These are phyloP conservation scores for Piezodorus guildinii DNA, from an alignment of 1,140 invertebrate species.

Conservation along the genomic window DNA sequence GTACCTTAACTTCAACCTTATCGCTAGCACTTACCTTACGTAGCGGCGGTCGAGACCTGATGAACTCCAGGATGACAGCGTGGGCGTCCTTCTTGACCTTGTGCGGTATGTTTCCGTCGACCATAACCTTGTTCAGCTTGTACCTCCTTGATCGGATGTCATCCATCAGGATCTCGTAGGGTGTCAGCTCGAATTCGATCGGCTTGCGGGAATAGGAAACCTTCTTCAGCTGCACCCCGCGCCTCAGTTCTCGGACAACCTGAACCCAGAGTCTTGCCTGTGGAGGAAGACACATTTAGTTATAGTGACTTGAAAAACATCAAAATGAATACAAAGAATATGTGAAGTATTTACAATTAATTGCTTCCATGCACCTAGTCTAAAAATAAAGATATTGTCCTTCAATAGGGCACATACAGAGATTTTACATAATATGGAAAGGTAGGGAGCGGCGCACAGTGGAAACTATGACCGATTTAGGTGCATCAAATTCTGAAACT, in stretches of 20 bases:
- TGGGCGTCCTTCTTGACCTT: constrained; percentile 87
- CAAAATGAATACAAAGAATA: too few species aligned
- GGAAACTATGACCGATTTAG: too few species aligned
- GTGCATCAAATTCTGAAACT: too few species aligned
- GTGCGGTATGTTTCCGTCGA: constrained; percentile 69
- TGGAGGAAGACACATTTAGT: constrained; percentile 23
- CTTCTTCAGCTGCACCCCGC: constrained; percentile 87
- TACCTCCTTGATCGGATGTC: constrained; percentile 83
- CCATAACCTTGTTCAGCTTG: constrained; percentile 65
- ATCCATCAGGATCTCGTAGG: constrained; percentile 94
- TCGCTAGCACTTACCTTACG: constrained; percentile 61
- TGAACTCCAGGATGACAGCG: constrained; percentile 90
- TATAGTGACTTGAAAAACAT: too few species aligned
- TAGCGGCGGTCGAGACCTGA: constrained; percentile 83
- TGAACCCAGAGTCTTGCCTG: constrained; percentile 94
- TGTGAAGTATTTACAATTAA: too few species aligned
- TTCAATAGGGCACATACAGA: too few species aligned
- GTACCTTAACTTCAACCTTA: too few species aligned
- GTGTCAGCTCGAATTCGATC: constrained; percentile 88
- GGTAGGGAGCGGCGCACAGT: too few species aligned
- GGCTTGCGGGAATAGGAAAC: constrained; percentile 56
- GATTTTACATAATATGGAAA: too few species aligned
- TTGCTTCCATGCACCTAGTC: too few species aligned
- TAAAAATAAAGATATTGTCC: too few species aligned
- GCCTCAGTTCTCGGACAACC: constrained; percentile 73